Evolutionary conservation across 2,888 invertebrate species (phyloP).

Genomic region (Junonia oenone): DNA sequence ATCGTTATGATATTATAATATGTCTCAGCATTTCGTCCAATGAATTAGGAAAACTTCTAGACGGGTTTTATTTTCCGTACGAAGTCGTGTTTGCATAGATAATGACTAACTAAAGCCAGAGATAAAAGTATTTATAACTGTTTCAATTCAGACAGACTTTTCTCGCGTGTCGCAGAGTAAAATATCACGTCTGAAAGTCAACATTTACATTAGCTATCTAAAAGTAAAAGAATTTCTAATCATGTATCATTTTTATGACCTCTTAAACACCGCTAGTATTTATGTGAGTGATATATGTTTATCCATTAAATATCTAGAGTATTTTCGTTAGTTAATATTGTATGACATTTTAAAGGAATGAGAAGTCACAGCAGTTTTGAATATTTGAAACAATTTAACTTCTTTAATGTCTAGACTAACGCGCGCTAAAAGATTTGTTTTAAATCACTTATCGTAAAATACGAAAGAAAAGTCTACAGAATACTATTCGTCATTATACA

Average conservation of each 20-base stretch:
- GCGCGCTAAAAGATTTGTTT: too few relatives aligned
- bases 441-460: too few relatives aligned
- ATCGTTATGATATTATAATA: not conserved
- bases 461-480: not conserved
- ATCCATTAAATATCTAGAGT: not conserved
- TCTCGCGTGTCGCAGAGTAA: not conserved
- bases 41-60: not conserved
- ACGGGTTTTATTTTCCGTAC: not conserved
- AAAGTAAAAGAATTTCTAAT: not conserved
- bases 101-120: not conserved
- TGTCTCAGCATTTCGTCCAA: not conserved
- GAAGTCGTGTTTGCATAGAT: not conserved
- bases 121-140: not conserved
- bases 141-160: not conserved
- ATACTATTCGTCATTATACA: too few relatives aligned
- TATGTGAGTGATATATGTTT: not conserved
- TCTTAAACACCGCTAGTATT: not conserved
- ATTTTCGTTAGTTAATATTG: not conserved
- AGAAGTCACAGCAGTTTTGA: too few relatives aligned
- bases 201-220: not conserved
- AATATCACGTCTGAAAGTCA: not conserved
- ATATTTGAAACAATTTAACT: too few relatives aligned
- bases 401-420: too few relatives aligned
- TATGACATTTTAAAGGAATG: too few relatives aligned
- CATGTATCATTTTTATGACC: slow-evolving; percentile 2